Base-by-base conservation (phyloP, 2,888 invertebrate species). In the Drosophila neutralis region DNA sequence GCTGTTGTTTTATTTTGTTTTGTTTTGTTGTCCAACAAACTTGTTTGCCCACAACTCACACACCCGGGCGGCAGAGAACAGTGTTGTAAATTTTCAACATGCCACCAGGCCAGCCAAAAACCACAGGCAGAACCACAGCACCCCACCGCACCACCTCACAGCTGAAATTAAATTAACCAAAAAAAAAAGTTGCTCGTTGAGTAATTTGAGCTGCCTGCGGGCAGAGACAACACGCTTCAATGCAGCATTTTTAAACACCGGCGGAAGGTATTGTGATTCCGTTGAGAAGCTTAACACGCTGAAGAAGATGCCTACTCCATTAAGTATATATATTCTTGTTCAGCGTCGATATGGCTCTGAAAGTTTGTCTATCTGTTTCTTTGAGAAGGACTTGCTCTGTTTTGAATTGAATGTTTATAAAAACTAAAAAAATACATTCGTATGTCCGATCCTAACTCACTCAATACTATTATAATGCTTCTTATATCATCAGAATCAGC, bases 151-250 rank as follows among this genome's bases (percentile, higher is more conserved):
- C 18, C 74, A 54, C 53, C 64, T 42, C 58, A 45, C 60, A 38
- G 40, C 73, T 49, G 38, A 73, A 69, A 69, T 69, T 53, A 69
- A 80, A 81, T 78, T 80, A 72, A 54, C 24, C 10, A 27, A 45
- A 24, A 45, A 21, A 76, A 64, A 64, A 69, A 51, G 33, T 71
- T 61, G 71, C 49, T 71, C n/a, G 66, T 76, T 57, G 15, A 33
- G 81, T 72, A 72, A 78, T 72, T 72, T 60, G 73, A 78, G 78
- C 73, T 72, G 73, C 18, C 77, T 62, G 76, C 69, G 64, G 69
- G 69, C 70, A 45, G 53, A 64, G 38, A 73, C 69, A 53, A 29
- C 51, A 33, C 49, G 70, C 59, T 69, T 49, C 49, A 68, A 29
- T 68, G 58, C 70, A 68, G 8, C 13, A 33, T 27, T 31, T 40